Evolutionary conservation across 2,797 vertebrate species (phyloP), one percentile per base, ranked within the genome.

Genomic region (Acanthopagrus latus): DNA sequence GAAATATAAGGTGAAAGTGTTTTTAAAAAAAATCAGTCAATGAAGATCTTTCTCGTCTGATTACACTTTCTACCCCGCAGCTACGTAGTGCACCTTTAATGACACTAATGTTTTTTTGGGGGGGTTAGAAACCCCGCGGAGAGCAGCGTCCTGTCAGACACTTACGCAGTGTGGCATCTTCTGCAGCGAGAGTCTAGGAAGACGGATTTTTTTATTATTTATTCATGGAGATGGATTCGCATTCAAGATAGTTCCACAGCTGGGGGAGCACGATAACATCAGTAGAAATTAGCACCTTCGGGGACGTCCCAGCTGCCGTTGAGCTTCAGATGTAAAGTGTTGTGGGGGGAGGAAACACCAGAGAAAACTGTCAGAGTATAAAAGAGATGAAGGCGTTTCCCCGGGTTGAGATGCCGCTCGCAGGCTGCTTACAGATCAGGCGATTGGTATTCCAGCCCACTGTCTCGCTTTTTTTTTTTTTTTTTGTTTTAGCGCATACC

Each of bases 201-300:
- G 64, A 75, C 16, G 41, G 57, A 67, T 43, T 68, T 68, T 46
- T 46, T 72, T 27, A 47, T 89, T 29, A 81, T 84, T 88, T 88
- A 91, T 91, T 92, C 80, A 92, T 88, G 70, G 66, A 55, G 58
- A 81, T 67, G 54, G 70, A 89, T 86, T 85, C 64, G 50, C 69
- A 82, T 81, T 82, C 71, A 71, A 8, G 23, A 25, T 59, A 41
- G 70, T 29, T 66, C 64, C 80, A 74, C 78, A 72, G 82, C 63
- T 25, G 71, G 66, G 62, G 5, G 70, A 78, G 73, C 69, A 62
- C 27, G 85, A 79, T 80, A 80, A 66, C 67, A 67, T 82, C 73
- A 25, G 29, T 65, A 21, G 65, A 80, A 85, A 83, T 82, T 46
- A 84, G 59, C 79, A 64, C 43, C 77, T 82, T 75, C 14, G 38